Base-by-base conservation (phyloP, 2,888 invertebrate species). In the Andrena chrysosceles region DNA sequence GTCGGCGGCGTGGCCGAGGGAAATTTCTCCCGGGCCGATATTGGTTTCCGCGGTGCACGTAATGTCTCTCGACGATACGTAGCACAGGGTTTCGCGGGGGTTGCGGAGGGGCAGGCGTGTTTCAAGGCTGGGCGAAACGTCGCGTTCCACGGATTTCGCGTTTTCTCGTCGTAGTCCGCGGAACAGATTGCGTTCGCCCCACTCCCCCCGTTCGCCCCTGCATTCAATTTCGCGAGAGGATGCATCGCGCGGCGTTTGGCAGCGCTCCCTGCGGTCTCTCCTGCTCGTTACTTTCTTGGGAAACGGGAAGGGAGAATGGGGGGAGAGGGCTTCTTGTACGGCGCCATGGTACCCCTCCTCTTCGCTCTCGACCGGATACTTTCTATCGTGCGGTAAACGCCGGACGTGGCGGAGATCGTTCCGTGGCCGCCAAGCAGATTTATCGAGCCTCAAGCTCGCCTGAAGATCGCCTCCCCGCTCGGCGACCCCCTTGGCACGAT, bases 321-420 rank as follows among this genome's bases (percentile, higher is more conserved):
- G 62, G 56, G 31, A 0, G 10, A 2, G 16, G 16, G 73, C 63
- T 56, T 74, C 60, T 62, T 67, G 52, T 71, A 66, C 68, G 85
- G 81, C 86, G 82, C 77, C 74, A 64, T 42, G 83, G 74, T 81
- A 16, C 42, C 42, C 42, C 42, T 16, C 42, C 42, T 16, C 42
- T 16, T 42, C 42, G 16, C 83, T 77, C 80, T 73, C 85, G 75
- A 67, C 81, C 85, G 84, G 86, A 83, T 88, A 86, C 88, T 89
- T 88, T 89, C 89, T 84, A 86, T 88, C 80, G 85, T 85, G 84
- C 86, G 89, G 89, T 90, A 89, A 90, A 90, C 85, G 89, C 86
- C 84, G 89, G 85, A 90, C 89, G 85, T 79, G 73, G 66, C 69
- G 78, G 68, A 84, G 87, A 89, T 85, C 85, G 85, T 83, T 85